Evolutionary conservation across 2,113 vertebrate genomes (phyloP).

Genomic region (Protomyctophum bolini): DNA sequence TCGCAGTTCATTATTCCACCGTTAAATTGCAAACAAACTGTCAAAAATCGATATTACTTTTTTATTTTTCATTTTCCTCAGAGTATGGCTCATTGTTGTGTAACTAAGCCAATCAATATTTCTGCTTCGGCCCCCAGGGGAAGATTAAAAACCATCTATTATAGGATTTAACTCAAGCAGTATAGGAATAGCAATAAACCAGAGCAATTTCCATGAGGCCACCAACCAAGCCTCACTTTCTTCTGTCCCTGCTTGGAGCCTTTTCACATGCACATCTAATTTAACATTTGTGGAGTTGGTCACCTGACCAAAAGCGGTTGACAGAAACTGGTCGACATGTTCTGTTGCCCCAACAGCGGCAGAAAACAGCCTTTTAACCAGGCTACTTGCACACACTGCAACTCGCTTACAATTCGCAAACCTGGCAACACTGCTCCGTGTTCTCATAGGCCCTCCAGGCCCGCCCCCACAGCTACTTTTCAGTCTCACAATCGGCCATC

Average conservation of each 20-base stretch:
- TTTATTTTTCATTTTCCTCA: conserved; percentile 43
- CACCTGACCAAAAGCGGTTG: too few species aligned
- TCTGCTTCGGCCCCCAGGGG: conserved; percentile 38
- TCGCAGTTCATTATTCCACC: conserved; percentile 29
- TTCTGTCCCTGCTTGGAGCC: conserved; percentile 12
- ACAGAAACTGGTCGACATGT: too few species aligned
- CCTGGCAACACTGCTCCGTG: too few species aligned
- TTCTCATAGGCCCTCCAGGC: too few species aligned
- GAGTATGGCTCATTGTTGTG: conserved; percentile 46
- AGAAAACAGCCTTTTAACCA: too few species aligned
- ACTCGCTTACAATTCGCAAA: too few species aligned
- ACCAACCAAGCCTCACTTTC: conserved; percentile 13
- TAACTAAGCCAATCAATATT: conserved; percentile 65
- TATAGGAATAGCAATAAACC: conserved; percentile 56
- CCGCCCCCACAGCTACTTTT: too few species aligned
- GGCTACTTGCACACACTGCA: too few species aligned
- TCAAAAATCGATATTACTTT: conserved; percentile 62
- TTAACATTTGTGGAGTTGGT: too few species aligned
- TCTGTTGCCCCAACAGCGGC: too few species aligned
- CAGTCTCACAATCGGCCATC: too few species aligned
- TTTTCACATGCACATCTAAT: conserved; percentile 8
- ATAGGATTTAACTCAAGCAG: conserved; percentile 56
- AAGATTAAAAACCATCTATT: conserved; percentile 58
- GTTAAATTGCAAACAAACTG: conserved; percentile 58
- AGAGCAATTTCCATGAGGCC: conserved; percentile 52